phyloP scores from a whole-genome alignment of 92 coral and sea anemone species.

The Bergia puertoricense region DNA sequence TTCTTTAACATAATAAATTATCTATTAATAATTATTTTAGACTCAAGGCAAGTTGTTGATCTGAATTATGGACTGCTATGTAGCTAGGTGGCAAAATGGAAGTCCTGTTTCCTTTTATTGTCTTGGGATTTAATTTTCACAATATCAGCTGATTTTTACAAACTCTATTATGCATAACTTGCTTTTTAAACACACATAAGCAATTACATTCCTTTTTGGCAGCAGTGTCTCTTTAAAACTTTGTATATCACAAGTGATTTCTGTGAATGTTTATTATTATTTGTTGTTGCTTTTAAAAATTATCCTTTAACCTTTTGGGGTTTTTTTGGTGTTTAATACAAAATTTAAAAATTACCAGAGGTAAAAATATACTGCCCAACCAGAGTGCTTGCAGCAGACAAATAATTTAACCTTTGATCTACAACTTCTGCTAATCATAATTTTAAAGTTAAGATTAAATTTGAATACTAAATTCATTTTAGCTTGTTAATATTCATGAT shows the following conservation, averaged over 20 bases:
- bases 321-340: neutral
- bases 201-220: neutral
- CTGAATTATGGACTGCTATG: no score
- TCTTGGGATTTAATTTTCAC: no score
- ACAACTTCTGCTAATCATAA: neutral
- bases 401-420: conserved; percentile 3
- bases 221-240: neutral
- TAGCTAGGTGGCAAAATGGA: neutral
- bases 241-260: neutral
- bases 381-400: neutral
- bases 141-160: neutral
- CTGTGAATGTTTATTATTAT: neutral
- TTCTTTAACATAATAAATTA: no score
- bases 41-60: no score
- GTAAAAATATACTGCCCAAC: neutral
- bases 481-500: conserved; percentile 72
- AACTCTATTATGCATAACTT: neutral
- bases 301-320: neutral
- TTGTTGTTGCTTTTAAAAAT: neutral
- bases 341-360: neutral
- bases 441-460: conserved; percentile 45
- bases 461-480: conserved; percentile 67
- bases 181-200: neutral
- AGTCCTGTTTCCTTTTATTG: neutral
- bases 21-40: no score